Base-by-base conservation (phyloP, 2,113 vertebrate genomes). In the Scatophagus argus region DNA sequence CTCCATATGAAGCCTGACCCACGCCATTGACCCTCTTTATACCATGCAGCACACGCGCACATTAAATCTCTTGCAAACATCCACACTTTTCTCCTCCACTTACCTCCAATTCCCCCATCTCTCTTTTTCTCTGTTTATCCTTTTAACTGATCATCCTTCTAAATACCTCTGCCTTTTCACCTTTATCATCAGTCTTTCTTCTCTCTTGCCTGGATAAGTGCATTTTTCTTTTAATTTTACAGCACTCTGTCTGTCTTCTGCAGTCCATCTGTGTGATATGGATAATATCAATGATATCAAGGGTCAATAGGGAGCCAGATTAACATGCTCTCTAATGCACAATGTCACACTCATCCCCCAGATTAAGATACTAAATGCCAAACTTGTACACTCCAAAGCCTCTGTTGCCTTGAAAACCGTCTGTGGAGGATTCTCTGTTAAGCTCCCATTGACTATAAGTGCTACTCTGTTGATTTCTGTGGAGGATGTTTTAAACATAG, bases 1-100 rank as follows among this genome's bases (percentile, higher is more conserved):
- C 95, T 91, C 94, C 95, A 88, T 95, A 95, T 96, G 96, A 99
- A 94, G 95, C 90, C 94, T 77, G 87, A 96, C 94, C 96, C 91
- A 66, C 77, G 76, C 90, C 82, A 95, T 85, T 95, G 95, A 96
- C 96, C 96, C 96, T 96, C 95, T 96, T 95, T 93, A 95, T 91
- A 91, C 93, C 83, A 32, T 31, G 23, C 46, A 59, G 14, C 71
- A 60, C 58, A 46, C 71, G 63, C 79, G 69, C 77, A 71, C 52
- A 54, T 72, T 58, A 59, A 74, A 88, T 65, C 63, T 6, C 62
- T 59, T 68, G 63, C 8, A 38, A 55, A 77, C 77, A 84, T 76
- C 51, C 83, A 79, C 79, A 65, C 74, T 69, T 65, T 56, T 62
- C 61, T 84, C 44, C 58, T 62, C 63, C 72, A 34, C 52, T 80